phyloP scores from a whole-genome alignment of 2,113 vertebrate species.

The Aleadryas rufinucha region DNA sequence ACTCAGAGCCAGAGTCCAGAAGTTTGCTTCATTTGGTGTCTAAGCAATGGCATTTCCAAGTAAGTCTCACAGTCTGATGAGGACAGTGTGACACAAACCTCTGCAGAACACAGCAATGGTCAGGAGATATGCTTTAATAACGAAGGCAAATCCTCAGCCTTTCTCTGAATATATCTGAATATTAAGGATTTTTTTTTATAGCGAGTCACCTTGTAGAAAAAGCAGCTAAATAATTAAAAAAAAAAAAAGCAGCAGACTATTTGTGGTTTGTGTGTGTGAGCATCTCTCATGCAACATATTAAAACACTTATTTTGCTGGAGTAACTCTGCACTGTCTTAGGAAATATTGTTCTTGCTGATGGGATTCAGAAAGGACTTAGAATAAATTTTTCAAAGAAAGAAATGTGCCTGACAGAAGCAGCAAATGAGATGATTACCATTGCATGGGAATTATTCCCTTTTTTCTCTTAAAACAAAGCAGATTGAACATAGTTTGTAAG shows the following conservation, averaged over 20 bases:
- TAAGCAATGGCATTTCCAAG: neutral
- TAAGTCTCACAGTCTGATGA: neutral
- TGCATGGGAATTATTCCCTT: neutral
- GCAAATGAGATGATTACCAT: neutral
- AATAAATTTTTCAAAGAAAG: neutral
- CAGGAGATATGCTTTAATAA: neutral
- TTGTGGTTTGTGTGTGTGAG: neutral
- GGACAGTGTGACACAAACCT: neutral
- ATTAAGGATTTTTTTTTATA: neutral
- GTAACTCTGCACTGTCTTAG: neutral
- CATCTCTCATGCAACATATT: neutral
- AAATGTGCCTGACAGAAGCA: neutral
- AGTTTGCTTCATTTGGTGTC: neutral
- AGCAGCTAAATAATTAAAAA: neutral
- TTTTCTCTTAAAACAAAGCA: neutral
- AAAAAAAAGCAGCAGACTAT: neutral
- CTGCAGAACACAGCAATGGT: neutral
- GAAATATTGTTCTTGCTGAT: neutral
- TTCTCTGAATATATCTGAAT: neutral
- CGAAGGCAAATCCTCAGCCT: accelerated
- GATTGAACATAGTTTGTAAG: neutral
- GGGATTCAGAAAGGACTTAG: neutral
- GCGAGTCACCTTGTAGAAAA: neutral
- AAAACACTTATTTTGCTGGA: neutral
- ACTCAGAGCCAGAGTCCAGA: neutral